Conservation (phyloP, 2,113 vertebrate genomes). For the Lepus timidus region DNA sequence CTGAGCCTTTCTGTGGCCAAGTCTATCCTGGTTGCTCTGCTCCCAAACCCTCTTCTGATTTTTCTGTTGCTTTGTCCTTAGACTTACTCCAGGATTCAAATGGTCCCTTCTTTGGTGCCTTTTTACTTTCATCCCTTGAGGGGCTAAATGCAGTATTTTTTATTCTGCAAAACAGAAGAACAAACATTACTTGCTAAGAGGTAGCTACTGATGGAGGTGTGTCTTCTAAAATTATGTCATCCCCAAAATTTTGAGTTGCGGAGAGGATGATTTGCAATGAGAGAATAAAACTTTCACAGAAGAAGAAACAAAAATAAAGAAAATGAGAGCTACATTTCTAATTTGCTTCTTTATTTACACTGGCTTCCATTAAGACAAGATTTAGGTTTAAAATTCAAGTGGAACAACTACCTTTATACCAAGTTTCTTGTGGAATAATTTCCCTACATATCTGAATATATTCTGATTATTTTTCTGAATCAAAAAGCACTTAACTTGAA, state of each 20-base stretch:
- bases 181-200: background rate
- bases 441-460: background rate
- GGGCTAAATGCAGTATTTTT: background rate
- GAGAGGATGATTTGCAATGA: background rate
- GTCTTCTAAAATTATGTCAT: background rate
- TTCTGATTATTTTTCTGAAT: slow-evolving; percentile 51
- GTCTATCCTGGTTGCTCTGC: background rate
- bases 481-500: background rate
- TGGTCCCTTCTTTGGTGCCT: background rate
- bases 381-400: background rate
- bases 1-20: background rate
- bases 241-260: background rate
- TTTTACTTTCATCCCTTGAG: background rate
- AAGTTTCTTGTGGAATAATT: slow-evolving; percentile 13
- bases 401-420: background rate
- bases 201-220: background rate
- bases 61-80: background rate
- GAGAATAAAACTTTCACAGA: background rate
- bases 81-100: background rate
- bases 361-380: background rate
- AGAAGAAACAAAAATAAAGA: background rate
- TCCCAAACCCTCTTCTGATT: background rate
- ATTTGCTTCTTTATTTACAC: background rate
- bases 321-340: background rate
- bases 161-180: background rate